Evolutionary conservation across 2,113 vertebrate species (phyloP), one percentile per base, ranked within the genome.

Genomic region (Fulmarus glacialis): DNA sequence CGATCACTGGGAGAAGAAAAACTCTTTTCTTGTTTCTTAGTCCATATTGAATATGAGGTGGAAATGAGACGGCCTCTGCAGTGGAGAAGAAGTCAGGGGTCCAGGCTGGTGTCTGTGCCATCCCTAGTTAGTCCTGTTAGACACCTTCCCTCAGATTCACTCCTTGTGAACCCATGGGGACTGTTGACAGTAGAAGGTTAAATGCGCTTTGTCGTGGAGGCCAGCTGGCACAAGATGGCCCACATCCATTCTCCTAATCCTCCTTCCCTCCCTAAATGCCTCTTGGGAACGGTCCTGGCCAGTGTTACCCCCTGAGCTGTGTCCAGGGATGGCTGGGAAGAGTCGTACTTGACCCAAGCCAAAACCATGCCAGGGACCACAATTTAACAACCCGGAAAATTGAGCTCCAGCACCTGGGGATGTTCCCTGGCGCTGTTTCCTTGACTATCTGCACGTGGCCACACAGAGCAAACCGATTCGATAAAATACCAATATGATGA

Each of bases 321-420:
- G 62, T 64, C 78, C 95, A 96, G 90, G 58, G 27, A 94, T 88
- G 87, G 87, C 87, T 93, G 66, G 60, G 78, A 53, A 91, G 66
- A 75, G 30, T 40, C 8, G 1, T 58, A 43, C 62, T 94, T 94
- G 93, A 94, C 96, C 87, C 84, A 97, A 96, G 71, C 81, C 70
- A 94, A 60, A 80, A 60, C 36, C 56, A 5, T 82, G 91, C 77
- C 87, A 93, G 62, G 36, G 40, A 52, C 81, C 1, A 68, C 87
- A 67, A 86, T 91, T 93, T 95, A 93, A 95, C 95, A 88, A n/a
- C 45, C 82, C 0, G 7, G 82, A 90, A 96, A 97, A 97, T 71
- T 90, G 93, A 95, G 82, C 82, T 93, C 30, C 62, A 70, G 92
- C 92, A 97, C 90, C 92, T 82, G 87, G 95, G 95, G 79, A 96